Evolutionary conservation across 2,888 invertebrate species (phyloP).

Genomic region (Habrosyne pyritoides): DNA sequence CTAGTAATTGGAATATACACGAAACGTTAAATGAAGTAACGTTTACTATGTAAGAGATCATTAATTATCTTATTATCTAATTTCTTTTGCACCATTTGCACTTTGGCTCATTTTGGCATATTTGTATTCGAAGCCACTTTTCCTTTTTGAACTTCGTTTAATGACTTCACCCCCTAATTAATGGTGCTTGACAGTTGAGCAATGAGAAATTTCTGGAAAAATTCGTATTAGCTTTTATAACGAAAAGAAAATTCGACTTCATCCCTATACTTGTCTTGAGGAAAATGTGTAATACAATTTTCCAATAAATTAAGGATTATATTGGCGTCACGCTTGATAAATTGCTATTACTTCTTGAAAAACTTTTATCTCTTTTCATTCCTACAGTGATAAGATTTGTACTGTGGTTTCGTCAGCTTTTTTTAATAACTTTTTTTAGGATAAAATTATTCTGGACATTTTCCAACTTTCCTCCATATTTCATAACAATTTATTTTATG

Average conservation of each 20-base stretch:
- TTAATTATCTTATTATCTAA: background rate
- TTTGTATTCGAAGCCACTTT: conserved; percentile 64
- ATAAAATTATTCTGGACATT: too few species aligned
- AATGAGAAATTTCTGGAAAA: conserved; percentile 59
- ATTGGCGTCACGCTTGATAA: background rate
- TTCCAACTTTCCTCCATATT: too few species aligned
- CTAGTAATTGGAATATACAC: conserved; percentile 20
- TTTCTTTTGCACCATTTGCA: background rate
- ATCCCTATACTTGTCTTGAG: conserved; percentile 11
- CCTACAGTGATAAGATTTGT: background rate
- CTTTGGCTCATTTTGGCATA: conserved; percentile 39
- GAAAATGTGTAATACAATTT: background rate
- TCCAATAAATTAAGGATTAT: background rate
- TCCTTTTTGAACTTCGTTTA: conserved; percentile 72
- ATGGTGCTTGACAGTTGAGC: conserved; percentile 64
- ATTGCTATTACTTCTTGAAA: background rate
- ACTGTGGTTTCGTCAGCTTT: too few species aligned
- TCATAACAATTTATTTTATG: too few species aligned
- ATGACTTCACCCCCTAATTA: conserved; percentile 74
- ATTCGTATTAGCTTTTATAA: conserved; percentile 43
- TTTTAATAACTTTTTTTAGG: too few species aligned
- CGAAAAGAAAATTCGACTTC: background rate
- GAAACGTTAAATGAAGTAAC: conserved; percentile 24
- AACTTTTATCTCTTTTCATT: background rate
- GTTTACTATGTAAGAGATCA: conserved; percentile 10